A percentile compares a stretch with the other conserved stretches of the same genome.
phyloP scores from a whole-genome alignment of 2,797 vertebrate genomes.

The Heterohyrax brucei region DNA sequence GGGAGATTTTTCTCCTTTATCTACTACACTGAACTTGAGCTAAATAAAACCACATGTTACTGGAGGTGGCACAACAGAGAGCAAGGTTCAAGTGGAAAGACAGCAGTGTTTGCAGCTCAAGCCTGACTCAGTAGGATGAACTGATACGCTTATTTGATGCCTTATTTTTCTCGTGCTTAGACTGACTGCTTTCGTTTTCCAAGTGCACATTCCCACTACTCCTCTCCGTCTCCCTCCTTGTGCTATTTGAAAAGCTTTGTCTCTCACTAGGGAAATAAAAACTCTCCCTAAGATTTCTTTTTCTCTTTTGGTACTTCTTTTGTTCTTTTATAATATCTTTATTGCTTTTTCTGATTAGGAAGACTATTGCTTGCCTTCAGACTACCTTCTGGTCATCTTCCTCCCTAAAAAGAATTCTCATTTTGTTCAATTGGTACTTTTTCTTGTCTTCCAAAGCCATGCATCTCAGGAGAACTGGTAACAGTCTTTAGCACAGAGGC shows the following conservation, averaged over 20 bases:
- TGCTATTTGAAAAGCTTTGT: background rate
- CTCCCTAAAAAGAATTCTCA: background rate
- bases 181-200: background rate
- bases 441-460: background rate
- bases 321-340: constrained; percentile 9
- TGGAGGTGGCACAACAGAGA: background rate
- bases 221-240: background rate
- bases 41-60: background rate
- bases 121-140: background rate
- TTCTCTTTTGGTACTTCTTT: background rate
- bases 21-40: background rate
- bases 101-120: fast-evolving
- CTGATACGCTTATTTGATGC: background rate
- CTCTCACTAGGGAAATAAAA: background rate
- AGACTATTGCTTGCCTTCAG: background rate
- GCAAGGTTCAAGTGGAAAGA: background rate
- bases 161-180: background rate
- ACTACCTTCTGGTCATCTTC: background rate
- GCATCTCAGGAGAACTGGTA: background rate
- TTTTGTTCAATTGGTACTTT: background rate
- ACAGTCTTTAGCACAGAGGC: background rate
- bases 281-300: background rate
- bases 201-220: background rate
- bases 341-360: background rate
- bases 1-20: background rate